Conservation (phyloP, 2,113 vertebrate genomes). For the Thomomys bottae region DNA sequence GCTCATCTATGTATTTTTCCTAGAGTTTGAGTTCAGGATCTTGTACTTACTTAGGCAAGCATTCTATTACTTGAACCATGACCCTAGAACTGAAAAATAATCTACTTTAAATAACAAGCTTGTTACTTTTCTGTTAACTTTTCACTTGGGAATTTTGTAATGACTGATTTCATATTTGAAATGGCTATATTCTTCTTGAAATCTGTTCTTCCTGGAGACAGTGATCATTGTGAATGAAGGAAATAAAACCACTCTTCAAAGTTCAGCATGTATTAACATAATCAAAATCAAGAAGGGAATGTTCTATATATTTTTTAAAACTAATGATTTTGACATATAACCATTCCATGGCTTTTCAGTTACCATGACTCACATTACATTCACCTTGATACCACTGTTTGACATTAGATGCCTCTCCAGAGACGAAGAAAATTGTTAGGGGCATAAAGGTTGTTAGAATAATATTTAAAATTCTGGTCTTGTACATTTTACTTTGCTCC, state of each 20-base stretch:
- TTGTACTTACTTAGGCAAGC: too few relatives aligned
- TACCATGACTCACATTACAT: slow-evolving; percentile 83
- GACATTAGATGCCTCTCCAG: slow-evolving; percentile 85
- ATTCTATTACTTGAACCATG: too few relatives aligned
- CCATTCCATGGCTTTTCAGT: slow-evolving; percentile 77
- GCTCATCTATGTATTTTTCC: too few relatives aligned
- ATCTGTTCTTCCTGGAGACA: slow-evolving; percentile 25
- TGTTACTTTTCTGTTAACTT: slow-evolving; percentile 49
- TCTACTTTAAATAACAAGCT: slow-evolving; percentile 33
- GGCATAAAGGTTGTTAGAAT: slow-evolving; percentile 87
- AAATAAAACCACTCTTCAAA: slow-evolving; percentile 60
- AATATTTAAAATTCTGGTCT: slow-evolving; percentile 86
- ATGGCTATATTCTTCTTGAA: neutral
- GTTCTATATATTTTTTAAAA: slow-evolving; percentile 60
- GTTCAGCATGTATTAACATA: slow-evolving; percentile 56
- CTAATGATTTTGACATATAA: slow-evolving; percentile 83
- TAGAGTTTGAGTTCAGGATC: too few relatives aligned
- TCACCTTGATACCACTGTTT: slow-evolving; percentile 85
- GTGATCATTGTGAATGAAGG: slow-evolving; percentile 33
- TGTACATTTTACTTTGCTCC: slow-evolving; percentile 82
- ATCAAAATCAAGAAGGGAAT: slow-evolving; percentile 20
- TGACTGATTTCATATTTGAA: neutral
- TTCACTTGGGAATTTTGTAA: slow-evolving; percentile 24
- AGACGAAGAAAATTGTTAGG: slow-evolving; percentile 85
- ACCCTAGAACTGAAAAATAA: neutral